phyloP scores from a whole-genome alignment of 2,113 vertebrate genomes.

The Eurypyga helias region DNA sequence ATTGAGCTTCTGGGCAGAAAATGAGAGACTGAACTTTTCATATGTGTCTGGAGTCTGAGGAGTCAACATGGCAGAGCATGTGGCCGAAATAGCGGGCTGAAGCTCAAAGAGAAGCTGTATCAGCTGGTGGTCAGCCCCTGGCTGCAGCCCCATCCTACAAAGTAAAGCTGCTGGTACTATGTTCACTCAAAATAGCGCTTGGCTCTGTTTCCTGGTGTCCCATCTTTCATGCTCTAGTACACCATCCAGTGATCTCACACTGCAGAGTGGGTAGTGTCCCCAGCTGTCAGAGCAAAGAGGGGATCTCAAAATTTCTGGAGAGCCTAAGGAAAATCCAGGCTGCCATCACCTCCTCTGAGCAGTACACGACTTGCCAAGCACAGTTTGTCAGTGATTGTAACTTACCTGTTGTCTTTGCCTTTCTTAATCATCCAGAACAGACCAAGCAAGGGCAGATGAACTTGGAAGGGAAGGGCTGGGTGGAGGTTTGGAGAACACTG shows the following conservation, averaged over 20 bases:
- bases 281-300: not conserved
- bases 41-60: not conserved
- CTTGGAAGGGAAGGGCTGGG: not conserved
- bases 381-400: not conserved
- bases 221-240: not conserved
- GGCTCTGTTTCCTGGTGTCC: not conserved
- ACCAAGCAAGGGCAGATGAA: not conserved
- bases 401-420: not conserved
- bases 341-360: not conserved
- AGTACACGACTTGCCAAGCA: not conserved
- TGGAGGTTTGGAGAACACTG: not conserved
- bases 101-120: not conserved
- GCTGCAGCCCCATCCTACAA: not conserved
- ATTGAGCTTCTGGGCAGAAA: not conserved
- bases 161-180: not conserved
- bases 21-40: not conserved
- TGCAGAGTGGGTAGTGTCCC: no score
- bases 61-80: not conserved
- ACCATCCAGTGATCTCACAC: not conserved
- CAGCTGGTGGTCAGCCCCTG: not conserved
- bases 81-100: not conserved
- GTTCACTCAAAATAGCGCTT: not conserved
- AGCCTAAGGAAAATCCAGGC: not conserved
- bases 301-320: accelerated
- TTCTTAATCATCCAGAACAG: not conserved